Evolutionary conservation across 1,140 invertebrate species (phyloP), one percentile per base, ranked within the genome.

Genomic region (Tribolium castaneum): DNA sequence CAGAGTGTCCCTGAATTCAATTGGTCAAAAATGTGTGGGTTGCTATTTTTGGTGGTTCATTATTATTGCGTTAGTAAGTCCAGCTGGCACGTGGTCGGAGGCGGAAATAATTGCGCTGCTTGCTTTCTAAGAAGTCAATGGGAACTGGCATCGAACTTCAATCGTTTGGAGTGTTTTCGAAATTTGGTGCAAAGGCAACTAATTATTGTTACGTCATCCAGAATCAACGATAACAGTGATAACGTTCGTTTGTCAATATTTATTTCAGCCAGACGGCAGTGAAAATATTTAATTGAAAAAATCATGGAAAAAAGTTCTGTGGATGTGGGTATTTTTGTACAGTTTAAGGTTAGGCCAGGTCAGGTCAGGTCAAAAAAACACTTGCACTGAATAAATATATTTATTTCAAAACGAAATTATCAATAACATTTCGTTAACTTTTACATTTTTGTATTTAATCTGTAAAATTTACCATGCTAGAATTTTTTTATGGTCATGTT

Each of bases 21-120:
- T 6, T 19, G 16, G 16, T 19, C 16, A 19, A 19, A 19, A 19
- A 19, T 30, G 39, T 45, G 39, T 45, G n/a, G 39, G 7, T 45
- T 45, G 6, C 9, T 9, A 45, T 9, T 9, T 45, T 45, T 45
- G 39, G 39, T 45, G 34, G 34, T 19, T 19, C 16, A 19, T 19
- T 19, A 19, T 3, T 14, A 19, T 56, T 16, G 14, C 54, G 54
- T 16, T 22, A 16, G 54, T 56, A 22, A 7, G 54, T 16, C 16
- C 54, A 16, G 19, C 54, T 16, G 54, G 19, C 54, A 56, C 54
- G 54, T 59, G 54, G 54, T 22, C 54, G 54, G 54, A 59, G 54
- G 54, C 54, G 54, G 54, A 59, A 59, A 59, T 59, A 59, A 59
- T 59, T 59, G 19, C 22, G 22, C 3, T 14, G 19, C 22, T 9